Conservation (phyloP, 2,888 invertebrate species). For the Pachymerium ferrugineum region DNA sequence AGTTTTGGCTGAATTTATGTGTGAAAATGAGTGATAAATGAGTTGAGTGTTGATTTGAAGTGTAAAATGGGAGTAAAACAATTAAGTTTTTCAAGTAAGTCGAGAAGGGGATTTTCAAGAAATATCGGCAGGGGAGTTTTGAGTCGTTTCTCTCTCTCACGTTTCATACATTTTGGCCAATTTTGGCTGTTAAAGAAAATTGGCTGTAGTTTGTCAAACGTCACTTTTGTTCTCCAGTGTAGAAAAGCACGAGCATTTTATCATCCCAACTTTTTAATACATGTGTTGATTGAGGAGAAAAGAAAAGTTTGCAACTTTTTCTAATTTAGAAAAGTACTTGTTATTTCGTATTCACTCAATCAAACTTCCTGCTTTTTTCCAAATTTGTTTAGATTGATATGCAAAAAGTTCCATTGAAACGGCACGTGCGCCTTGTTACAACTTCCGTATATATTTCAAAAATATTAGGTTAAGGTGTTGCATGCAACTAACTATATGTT, state of each 20-base stretch:
- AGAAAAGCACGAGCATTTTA: not conserved
- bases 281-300: not conserved
- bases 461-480: not conserved
- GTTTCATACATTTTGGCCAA: constrained; percentile 13
- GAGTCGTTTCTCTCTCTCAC: constrained; percentile 10
- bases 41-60: not conserved
- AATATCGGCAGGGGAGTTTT: constrained; percentile 18
- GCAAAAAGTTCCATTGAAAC: not conserved
- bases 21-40: constrained; percentile 1
- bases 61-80: constrained; percentile 6
- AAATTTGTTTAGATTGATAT: not conserved
- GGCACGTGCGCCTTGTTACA: not conserved
- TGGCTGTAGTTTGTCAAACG: constrained; percentile 8
- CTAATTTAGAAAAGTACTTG: not conserved
- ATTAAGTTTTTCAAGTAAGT: constrained; percentile 5
- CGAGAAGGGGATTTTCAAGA: constrained; percentile 11
- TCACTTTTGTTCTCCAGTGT: not conserved
- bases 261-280: constrained; percentile 3
- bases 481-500: not conserved
- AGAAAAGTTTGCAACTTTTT: not conserved
- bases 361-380: not conserved
- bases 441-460: not conserved
- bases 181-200: constrained; percentile 18
- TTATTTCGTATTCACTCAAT: too few species aligned
- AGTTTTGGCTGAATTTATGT: not conserved